Evolutionary conservation across 35 echinoderm and acorn worm genomes (phyloP), one percentile per base, ranked within the genome.

Genomic region (Heliocidaris tuberculata): DNA sequence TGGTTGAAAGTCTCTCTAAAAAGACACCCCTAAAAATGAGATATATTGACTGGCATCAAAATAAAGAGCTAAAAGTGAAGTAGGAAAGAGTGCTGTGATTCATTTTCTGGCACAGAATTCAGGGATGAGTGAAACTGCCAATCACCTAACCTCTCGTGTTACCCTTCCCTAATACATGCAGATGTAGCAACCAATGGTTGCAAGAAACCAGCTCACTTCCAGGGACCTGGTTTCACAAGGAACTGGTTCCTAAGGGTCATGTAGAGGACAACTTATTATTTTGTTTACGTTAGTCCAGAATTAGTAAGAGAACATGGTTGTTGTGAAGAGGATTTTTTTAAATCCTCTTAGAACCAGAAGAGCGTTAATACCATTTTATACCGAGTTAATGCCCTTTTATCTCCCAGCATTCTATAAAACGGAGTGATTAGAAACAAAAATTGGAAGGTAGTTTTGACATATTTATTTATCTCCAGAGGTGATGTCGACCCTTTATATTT

Each of bases 51-150:
- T 78, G 8, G 65, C 7, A 78, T n/a, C 19, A 19, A 78, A 78
- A 78, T 78, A 78, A 8, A 78, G 65, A 27, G 21, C 8, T n/a
- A 27, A 27, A 78, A 78, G 65, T 78, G 65, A 78, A 78, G 65
- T 78, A n/a, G 21, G 27, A 78, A 78, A 78, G 65, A 27, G 65
- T 78, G 21, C 21, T 27, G 65, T 78, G 65, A n/a, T 78, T 78
- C 65, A 78, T 78, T 78, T 78, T 78, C 65, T 78, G 65, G 27
- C 27, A n/a, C 65, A 78, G 19, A 78, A 78, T 78, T 21, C 65
- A 78, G 7, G 65, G 65, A 27, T 78, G 65, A n/a, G 21, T 78
- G 65, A 48, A 89, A n/a, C 87, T 89, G 87, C 87, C 87, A 89
- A 31, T 89, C 85, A 30, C 9, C 9, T 7, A 32, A 1, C 87